These are phyloP conservation scores for Lydus trimaculatus DNA, from an alignment of 2,888 invertebrate genomes.

Conservation along the genomic window DNA sequence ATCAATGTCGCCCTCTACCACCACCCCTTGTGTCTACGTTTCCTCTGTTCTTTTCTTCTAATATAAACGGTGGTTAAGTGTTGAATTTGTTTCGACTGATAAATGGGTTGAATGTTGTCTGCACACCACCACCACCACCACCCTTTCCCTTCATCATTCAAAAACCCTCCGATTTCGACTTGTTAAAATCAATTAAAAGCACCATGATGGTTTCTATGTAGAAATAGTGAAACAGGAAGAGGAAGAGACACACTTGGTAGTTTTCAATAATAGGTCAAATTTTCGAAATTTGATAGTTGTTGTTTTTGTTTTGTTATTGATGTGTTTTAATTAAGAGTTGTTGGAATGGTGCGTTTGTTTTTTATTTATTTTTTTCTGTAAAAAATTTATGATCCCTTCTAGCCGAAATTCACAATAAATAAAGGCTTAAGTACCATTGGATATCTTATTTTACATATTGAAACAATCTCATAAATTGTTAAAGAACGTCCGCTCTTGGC, in stretches of 20 bases:
- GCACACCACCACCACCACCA: background rate
- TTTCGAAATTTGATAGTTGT: background rate
- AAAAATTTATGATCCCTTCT: background rate
- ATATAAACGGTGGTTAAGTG: constrained; percentile 32
- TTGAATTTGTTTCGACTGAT: constrained; percentile 40
- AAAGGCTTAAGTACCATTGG: background rate
- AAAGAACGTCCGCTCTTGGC: constrained; percentile 9
- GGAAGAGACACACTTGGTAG: background rate
- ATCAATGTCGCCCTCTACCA: constrained; percentile 44
- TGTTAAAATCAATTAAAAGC: constrained; percentile 5
- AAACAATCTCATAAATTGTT: constrained; percentile 10
- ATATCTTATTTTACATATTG: constrained; percentile 9
- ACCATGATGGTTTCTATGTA: background rate
- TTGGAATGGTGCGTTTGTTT: background rate
- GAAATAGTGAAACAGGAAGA: background rate
- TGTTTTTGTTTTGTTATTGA: background rate
- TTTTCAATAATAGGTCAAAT: background rate
- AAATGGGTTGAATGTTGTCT: constrained; percentile 26
- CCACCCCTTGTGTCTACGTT: constrained; percentile 13
- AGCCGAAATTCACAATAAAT: constrained; percentile 1
- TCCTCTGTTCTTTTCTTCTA: constrained; percentile 33
- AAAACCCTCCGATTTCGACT: background rate
- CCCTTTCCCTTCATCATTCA: background rate
- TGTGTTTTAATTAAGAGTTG: background rate
- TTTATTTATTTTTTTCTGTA: background rate